phyloP scores from a whole-genome alignment of 2,113 vertebrate genomes.

The Gallinago undulata region DNA sequence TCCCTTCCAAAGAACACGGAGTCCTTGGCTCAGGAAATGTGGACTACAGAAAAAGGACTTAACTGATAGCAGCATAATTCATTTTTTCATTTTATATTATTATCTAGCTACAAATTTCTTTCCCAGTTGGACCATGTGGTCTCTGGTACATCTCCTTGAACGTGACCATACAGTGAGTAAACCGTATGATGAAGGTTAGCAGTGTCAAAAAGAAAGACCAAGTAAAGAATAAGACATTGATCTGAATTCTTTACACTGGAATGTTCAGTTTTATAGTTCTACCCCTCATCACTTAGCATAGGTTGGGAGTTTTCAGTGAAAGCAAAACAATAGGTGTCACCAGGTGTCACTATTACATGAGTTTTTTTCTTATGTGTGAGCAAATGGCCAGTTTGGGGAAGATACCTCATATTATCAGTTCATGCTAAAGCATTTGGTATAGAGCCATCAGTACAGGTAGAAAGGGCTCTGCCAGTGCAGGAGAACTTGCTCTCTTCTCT shows the following conservation, averaged over 20 bases:
- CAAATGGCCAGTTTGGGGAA: conserved; percentile 5
- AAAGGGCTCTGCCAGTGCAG: not conserved
- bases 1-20: not conserved
- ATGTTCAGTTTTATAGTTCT: not conserved
- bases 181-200: not conserved
- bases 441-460: not conserved
- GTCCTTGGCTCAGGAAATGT: not conserved
- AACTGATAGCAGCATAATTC: not conserved
- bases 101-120: not conserved
- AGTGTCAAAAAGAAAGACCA: not conserved
- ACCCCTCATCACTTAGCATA: not conserved
- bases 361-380: not conserved
- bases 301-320: not conserved
- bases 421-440: not conserved
- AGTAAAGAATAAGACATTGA: not conserved
- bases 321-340: conserved; percentile 43
- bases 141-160: not conserved
- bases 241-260: not conserved
- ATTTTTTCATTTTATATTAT: not conserved
- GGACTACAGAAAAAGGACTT: not conserved
- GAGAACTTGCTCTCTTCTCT: not conserved
- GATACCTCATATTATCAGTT: not conserved
- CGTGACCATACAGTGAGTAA: not conserved
- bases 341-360: conserved; percentile 57
- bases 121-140: not conserved